Evolutionary conservation across 2,888 invertebrate species (phyloP).

Genomic region (Tinea semifulvella): DNA sequence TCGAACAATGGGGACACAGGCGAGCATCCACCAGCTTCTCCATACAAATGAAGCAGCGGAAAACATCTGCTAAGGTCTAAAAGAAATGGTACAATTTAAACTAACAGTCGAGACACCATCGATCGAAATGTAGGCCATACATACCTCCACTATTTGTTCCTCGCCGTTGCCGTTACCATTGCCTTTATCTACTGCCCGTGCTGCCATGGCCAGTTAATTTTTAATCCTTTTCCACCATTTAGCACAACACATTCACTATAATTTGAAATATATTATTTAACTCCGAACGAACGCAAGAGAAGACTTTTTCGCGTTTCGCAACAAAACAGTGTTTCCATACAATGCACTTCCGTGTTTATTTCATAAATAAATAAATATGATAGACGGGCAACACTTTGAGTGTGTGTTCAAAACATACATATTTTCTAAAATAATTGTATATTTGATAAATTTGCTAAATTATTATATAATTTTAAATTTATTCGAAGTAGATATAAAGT

Average conservation of each 20-base stretch:
- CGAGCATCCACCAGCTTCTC: slow-evolving; percentile 94
- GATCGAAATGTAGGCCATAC: slow-evolving; percentile 41
- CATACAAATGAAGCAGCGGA: slow-evolving; percentile 97
- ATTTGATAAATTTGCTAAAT: too few relatives aligned
- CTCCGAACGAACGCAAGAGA: slow-evolving; percentile 40
- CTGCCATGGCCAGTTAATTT: slow-evolving; percentile 47
- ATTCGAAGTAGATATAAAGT: too few relatives aligned
- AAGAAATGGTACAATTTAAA: slow-evolving; percentile 26
- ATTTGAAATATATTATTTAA: slow-evolving; percentile 40
- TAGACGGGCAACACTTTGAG: slow-evolving; percentile 1
- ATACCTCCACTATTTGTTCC: slow-evolving; percentile 72
- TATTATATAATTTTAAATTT: too few relatives aligned
- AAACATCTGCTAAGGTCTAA: slow-evolving; percentile 89
- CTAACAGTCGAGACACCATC: background rate
- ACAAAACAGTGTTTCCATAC: slow-evolving; percentile 31
- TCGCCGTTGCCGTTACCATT: slow-evolving; percentile 70
- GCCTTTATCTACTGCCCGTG: slow-evolving; percentile 64
- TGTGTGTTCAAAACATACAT: too few relatives aligned
- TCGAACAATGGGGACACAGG: slow-evolving; percentile 94
- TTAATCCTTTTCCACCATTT: slow-evolving; percentile 27
- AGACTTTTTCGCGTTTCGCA: slow-evolving; percentile 41
- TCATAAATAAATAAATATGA: slow-evolving; percentile 4
- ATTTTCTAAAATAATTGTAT: too few relatives aligned
- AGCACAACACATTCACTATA: slow-evolving; percentile 47
- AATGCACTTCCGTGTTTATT: slow-evolving; percentile 48